Percentiles rank a stretch among this genome's conserved stretches.
These are phyloP conservation scores for Spicauda simplicius DNA, from an alignment of 2,888 invertebrate genomes.

Conservation along the genomic window DNA sequence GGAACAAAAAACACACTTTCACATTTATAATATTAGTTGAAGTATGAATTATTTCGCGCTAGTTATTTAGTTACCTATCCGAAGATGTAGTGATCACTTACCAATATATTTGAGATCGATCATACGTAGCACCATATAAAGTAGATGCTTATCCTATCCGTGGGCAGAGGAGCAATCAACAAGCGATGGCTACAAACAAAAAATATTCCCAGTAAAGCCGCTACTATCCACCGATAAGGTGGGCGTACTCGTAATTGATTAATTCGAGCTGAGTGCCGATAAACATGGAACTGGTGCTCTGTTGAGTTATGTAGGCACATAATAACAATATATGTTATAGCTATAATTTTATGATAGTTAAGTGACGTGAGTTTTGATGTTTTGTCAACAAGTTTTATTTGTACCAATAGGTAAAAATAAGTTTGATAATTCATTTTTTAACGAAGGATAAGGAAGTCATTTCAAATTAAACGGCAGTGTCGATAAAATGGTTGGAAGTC, in stretches of 20 bases:
- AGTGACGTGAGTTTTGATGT: background rate
- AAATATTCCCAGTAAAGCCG: conserved; percentile 3
- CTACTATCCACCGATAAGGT: background rate
- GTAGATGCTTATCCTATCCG: background rate
- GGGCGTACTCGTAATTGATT: conserved; percentile 13
- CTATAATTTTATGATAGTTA: background rate
- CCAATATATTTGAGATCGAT: too few species aligned
- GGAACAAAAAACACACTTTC: too few species aligned
- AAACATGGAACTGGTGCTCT: background rate
- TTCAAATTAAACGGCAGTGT: too few species aligned
- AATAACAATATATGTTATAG: background rate
- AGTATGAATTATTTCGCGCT: too few species aligned
- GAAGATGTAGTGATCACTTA: too few species aligned
- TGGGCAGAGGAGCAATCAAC: background rate
- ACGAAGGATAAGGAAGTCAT: too few species aligned
- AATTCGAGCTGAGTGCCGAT: conserved; percentile 5
- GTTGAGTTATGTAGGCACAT: conserved; percentile 3
- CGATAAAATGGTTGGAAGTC: too few species aligned
- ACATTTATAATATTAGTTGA: too few species aligned
- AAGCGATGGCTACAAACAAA: background rate
- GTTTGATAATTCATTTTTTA: too few species aligned
- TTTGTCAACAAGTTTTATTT: background rate
- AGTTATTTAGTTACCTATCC: too few species aligned
- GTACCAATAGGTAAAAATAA: too few species aligned
- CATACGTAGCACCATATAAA: too few species aligned